A percentile compares a stretch with the other conserved stretches of the same genome.
These are phyloP conservation scores for Unio pictorum DNA, from an alignment of 2,888 invertebrate species.

Conservation along the genomic window DNA sequence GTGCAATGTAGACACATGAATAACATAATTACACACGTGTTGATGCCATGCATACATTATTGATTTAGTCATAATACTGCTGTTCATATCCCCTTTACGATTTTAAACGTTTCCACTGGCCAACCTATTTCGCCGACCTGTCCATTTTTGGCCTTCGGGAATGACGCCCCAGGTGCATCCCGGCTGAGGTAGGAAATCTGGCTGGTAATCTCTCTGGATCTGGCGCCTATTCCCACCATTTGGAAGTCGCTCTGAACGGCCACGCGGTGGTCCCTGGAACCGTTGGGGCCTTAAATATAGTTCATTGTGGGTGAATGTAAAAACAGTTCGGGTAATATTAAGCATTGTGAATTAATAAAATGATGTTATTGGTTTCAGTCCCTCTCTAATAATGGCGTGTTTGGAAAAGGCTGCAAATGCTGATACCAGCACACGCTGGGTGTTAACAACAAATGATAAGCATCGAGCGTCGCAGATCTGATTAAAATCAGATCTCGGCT, in stretches of 20 bases:
- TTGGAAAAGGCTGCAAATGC: too few relatives aligned
- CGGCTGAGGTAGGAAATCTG: slow-evolving; percentile 55
- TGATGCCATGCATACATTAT: too few relatives aligned
- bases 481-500: too few relatives aligned
- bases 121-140: slow-evolving; percentile 62
- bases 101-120: slow-evolving; percentile 49
- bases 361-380: too few relatives aligned
- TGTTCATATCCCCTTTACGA: slow-evolving; percentile 51
- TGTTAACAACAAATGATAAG: too few relatives aligned
- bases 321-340: not conserved
- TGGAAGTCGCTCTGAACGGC: slow-evolving; percentile 38
- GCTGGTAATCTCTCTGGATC: slow-evolving; percentile 53
- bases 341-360: too few relatives aligned
- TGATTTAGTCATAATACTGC: not conserved
- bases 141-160: slow-evolving; percentile 58
- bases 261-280: slow-evolving; percentile 49
- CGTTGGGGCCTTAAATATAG: slow-evolving; percentile 51
- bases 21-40: too few relatives aligned
- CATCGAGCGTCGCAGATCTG: too few relatives aligned
- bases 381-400: too few relatives aligned
- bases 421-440: too few relatives aligned
- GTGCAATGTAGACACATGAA: too few relatives aligned
- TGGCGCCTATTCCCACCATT: slow-evolving; percentile 45
- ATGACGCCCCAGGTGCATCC: slow-evolving; percentile 44
- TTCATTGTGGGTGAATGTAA: not conserved